Conservation (phyloP, 2,113 vertebrate genomes). For the Chloropsis cyanopogon region DNA sequence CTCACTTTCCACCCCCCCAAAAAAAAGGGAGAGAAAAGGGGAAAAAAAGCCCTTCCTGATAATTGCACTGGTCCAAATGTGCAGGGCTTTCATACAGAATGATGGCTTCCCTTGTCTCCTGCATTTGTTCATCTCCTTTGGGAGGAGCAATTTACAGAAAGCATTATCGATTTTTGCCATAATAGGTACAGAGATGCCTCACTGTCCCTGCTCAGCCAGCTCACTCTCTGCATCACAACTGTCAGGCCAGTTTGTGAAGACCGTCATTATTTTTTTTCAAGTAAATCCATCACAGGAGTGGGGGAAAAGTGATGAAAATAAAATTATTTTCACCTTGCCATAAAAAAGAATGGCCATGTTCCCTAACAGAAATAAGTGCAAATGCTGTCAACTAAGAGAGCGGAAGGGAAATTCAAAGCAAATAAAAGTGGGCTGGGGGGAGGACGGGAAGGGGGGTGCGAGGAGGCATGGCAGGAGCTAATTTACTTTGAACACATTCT, state of each 20-base stretch:
- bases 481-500: conserved; percentile 63
- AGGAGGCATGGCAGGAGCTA: conserved; percentile 70
- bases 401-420: conserved; percentile 54
- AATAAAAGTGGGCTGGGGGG: conserved; percentile 59
- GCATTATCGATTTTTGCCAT: conserved; percentile 86
- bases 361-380: conserved; percentile 70
- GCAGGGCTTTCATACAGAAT: conserved; percentile 79
- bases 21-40: not conserved
- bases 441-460: conserved; percentile 61
- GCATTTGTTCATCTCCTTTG: conserved; percentile 83
- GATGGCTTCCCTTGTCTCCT: conserved; percentile 80
- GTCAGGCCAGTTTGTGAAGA: conserved; percentile 81
- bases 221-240: conserved; percentile 78
- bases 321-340: conserved; percentile 88
- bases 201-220: conserved; percentile 75
- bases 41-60: conserved; percentile 64
- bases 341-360: conserved; percentile 74
- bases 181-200: conserved; percentile 84
- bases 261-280: conserved; percentile 81
- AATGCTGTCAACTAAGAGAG: conserved; percentile 49
- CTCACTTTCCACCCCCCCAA: not conserved
- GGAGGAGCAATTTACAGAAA: conserved; percentile 88
- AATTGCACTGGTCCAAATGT: conserved; percentile 78
- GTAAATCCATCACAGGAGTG: conserved; percentile 78
- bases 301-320: conserved; percentile 79